These are phyloP conservation scores for Nanorana parkeri DNA, from an alignment of 2,113 vertebrate species.

Conservation along the genomic window DNA sequence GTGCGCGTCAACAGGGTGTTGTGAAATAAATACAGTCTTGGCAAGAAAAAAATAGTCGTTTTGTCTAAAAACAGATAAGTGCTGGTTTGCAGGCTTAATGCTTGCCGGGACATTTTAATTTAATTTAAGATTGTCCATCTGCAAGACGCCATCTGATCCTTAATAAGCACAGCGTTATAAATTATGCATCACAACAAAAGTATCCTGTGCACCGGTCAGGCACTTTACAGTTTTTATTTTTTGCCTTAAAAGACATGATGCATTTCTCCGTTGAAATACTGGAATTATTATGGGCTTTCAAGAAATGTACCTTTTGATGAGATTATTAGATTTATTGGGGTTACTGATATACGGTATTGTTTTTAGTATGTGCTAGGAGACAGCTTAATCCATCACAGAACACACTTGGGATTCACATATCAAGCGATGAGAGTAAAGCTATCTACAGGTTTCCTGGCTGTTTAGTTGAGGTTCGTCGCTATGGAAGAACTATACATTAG, in stretches of 20 bases:
- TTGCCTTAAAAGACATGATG: neutral
- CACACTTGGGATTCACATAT: neutral
- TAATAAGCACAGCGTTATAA: constrained; percentile 31
- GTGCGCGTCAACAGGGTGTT: neutral
- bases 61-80: constrained; percentile 48
- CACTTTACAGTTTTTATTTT: constrained; percentile 14
- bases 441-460: too few species aligned
- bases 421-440: neutral
- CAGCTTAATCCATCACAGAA: neutral
- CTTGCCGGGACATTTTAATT: constrained; percentile 11
- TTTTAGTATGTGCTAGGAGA: neutral
- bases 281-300: neutral
- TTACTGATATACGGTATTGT: neutral
- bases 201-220: neutral
- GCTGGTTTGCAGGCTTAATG: constrained; percentile 32
- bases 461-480: too few species aligned
- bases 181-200: constrained; percentile 29
- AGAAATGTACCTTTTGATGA: neutral
- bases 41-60: constrained; percentile 17
- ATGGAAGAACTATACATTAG: too few species aligned
- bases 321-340: neutral
- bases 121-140: constrained; percentile 23
- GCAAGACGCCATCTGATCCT: constrained; percentile 22
- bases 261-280: neutral
- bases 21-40: constrained; percentile 1